Conservation (phyloP, 2,888 invertebrate genomes). For the Amblyjoppa fuscipennis region DNA sequence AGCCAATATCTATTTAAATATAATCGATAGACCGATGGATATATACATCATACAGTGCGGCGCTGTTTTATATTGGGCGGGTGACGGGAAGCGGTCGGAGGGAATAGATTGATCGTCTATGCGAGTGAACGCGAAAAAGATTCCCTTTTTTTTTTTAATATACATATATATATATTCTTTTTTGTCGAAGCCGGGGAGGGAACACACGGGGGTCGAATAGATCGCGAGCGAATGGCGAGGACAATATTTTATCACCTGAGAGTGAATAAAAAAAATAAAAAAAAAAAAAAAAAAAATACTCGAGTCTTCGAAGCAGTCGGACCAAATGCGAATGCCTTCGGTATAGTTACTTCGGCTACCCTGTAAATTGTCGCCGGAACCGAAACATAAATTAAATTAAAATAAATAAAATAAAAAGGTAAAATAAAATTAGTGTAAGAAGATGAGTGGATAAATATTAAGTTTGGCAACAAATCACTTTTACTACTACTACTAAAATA, state of each 20-base stretch:
- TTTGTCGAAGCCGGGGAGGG: neutral
- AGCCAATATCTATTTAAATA: slow-evolving; percentile 66
- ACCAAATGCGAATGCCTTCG: neutral
- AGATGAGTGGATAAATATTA: too few species aligned
- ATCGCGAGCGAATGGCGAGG: slow-evolving; percentile 2
- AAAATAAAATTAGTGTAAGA: too few species aligned
- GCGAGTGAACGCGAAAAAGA: slow-evolving; percentile 25
- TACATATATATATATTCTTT: neutral
- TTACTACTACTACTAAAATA: too few species aligned
- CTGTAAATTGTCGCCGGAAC: too few species aligned
- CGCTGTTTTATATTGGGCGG: slow-evolving; percentile 12
- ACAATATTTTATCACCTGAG: neutral
- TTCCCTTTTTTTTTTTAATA: neutral
- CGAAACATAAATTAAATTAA: too few species aligned
- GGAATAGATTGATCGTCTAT: slow-evolving; percentile 9
- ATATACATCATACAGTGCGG: neutral
- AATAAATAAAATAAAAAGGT: too few species aligned
- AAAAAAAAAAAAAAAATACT: slow-evolving; percentile 15
- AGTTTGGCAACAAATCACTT: too few species aligned
- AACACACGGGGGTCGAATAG: neutral
- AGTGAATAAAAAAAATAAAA: slow-evolving; percentile 15
- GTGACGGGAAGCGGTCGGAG: neutral
- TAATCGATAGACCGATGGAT: slow-evolving; percentile 61
- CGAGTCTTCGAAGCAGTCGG: neutral
- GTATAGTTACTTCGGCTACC: neutral